Conservation (phyloP, 2,888 invertebrate genomes). For the Chymomyza procnemis region DNA sequence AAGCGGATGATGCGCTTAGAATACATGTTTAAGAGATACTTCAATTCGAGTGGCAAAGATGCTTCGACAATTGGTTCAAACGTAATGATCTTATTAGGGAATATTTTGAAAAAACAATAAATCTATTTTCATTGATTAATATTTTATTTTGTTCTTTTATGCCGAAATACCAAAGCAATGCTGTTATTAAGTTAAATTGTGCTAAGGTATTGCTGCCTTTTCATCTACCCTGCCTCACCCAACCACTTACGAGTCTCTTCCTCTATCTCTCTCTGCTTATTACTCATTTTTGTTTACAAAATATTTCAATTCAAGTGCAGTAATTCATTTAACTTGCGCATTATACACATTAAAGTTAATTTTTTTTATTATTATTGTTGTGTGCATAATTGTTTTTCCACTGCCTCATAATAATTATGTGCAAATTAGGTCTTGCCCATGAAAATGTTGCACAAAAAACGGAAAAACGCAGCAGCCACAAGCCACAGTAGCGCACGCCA, state of each 20-base stretch:
- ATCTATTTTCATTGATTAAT: too few relatives aligned
- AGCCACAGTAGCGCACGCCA: neutral
- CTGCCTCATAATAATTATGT: conserved; percentile 1
- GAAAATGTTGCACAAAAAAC: neutral
- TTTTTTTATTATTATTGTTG: conserved; percentile 21
- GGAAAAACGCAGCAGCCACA: neutral
- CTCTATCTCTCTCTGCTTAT: neutral
- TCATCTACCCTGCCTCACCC: too few relatives aligned
- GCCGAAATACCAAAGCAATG: too few relatives aligned
- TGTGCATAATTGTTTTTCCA: conserved; percentile 8
- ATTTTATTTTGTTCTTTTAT: too few relatives aligned
- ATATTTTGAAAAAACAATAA: too few relatives aligned
- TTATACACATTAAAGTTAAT: conserved; percentile 24
- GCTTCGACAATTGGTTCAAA: too few relatives aligned
- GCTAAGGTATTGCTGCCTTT: too few relatives aligned
- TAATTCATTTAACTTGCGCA: conserved; percentile 23
- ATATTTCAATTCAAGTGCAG: conserved; percentile 41
- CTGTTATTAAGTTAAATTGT: too few relatives aligned
- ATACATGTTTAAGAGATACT: too few relatives aligned
- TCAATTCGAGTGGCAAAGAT: too few relatives aligned
- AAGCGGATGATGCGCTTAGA: too few relatives aligned
- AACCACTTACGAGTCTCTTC: conserved; percentile 17
- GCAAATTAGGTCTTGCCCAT: conserved; percentile 19
- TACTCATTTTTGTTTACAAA: conserved; percentile 43
- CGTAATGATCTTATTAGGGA: too few relatives aligned